phyloP scores from a whole-genome alignment of 2,888 invertebrate species.

The Mongoloraphidia duomilia region DNA sequence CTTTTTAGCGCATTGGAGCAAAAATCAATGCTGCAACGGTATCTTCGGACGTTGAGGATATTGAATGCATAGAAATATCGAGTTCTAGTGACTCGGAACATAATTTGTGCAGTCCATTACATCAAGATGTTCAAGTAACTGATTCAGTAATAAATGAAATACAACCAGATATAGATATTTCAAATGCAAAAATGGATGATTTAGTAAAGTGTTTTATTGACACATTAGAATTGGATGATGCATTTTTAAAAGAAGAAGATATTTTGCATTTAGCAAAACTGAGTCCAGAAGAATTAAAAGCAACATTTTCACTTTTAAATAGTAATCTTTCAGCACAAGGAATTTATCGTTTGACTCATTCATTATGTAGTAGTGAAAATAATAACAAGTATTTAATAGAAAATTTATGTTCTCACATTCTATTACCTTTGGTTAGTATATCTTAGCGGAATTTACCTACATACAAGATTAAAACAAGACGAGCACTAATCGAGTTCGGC shows the following conservation, averaged over 20 bases:
- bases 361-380: background rate
- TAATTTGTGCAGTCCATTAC: no score
- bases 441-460: no score
- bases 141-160: conserved; percentile 1
- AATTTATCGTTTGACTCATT: background rate
- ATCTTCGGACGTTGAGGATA: no score
- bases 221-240: conserved; percentile 9
- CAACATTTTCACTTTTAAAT: background rate
- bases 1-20: no score
- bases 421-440: no score
- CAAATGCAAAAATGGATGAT: conserved; percentile 6
- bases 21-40: no score
- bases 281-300: background rate
- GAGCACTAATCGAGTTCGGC: no score
- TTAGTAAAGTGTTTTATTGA: conserved; percentile 8
- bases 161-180: background rate
- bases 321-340: background rate
- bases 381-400: background rate
- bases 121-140: background rate
- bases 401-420: background rate
- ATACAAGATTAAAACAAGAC: no score
- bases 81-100: no score
- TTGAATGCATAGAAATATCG: no score
- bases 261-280: conserved; percentile 7
- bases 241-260: conserved; percentile 6